These are phyloP conservation scores for Diaphora mendica DNA, from an alignment of 2,888 invertebrate species.

Conservation along the genomic window DNA sequence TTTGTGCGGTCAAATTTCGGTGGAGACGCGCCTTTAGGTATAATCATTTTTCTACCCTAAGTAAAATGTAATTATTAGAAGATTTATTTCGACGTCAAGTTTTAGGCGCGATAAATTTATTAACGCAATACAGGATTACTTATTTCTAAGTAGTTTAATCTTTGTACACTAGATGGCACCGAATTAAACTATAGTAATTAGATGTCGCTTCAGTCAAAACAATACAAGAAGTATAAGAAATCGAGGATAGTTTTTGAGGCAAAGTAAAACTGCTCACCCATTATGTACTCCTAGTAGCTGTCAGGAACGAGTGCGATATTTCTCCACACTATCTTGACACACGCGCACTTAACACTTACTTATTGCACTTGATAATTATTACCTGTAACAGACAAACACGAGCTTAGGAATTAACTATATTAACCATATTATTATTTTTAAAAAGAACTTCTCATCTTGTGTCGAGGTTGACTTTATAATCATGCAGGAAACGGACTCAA, in stretches of 20 bases:
- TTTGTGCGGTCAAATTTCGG: too few relatives aligned
- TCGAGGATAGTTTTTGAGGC: neutral
- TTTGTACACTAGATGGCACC: neutral
- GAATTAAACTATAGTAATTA: neutral
- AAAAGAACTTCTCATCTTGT: too few relatives aligned
- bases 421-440: neutral
- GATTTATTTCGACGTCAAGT: too few relatives aligned
- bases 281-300: neutral
- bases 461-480: too few relatives aligned
- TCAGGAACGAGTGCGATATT: neutral
- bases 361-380: neutral
- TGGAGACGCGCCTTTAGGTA: too few relatives aligned
- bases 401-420: neutral
- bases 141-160: neutral
- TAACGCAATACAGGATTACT: neutral
- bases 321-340: neutral
- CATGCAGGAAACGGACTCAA: too few relatives aligned
- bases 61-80: too few relatives aligned
- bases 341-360: neutral
- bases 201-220: neutral
- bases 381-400: neutral
- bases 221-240: neutral
- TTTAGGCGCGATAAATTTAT: neutral
- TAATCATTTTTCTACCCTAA: too few relatives aligned
- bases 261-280: neutral